phyloP scores from a whole-genome alignment of 2,797 vertebrate species.

The Parauchenoglanis ngamensis region DNA sequence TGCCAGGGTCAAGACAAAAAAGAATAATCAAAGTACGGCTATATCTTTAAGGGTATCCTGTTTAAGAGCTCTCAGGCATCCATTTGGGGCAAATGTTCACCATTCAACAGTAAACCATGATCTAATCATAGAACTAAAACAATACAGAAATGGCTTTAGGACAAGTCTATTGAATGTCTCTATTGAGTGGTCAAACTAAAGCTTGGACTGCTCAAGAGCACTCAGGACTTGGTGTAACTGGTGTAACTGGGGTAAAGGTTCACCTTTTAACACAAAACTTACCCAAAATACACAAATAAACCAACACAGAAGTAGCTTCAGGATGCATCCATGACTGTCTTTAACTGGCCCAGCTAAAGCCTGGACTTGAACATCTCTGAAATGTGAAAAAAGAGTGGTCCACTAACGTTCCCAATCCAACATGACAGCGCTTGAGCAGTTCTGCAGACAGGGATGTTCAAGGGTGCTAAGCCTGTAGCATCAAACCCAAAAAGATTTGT shows the following conservation, averaged over 20 bases:
- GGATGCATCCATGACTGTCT: background rate
- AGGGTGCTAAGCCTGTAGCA: background rate
- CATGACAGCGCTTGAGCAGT: background rate
- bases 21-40: background rate
- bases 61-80: background rate
- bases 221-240: no score
- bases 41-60: background rate
- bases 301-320: background rate
- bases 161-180: background rate
- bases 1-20: background rate
- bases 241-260: background rate
- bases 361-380: background rate
- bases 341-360: background rate
- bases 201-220: background rate
- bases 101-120: background rate
- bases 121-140: background rate
- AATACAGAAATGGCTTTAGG: background rate
- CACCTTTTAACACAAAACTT: background rate
- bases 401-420: background rate
- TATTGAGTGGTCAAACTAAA: background rate
- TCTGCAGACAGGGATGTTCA: background rate
- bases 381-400: background rate
- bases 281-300: background rate
- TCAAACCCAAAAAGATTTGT: background rate
- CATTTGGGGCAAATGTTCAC: background rate